Evolutionary conservation across 2,888 invertebrate genomes (phyloP), one percentile per base, ranked within the genome.

Genomic region (Linnaemya vulpina): DNA sequence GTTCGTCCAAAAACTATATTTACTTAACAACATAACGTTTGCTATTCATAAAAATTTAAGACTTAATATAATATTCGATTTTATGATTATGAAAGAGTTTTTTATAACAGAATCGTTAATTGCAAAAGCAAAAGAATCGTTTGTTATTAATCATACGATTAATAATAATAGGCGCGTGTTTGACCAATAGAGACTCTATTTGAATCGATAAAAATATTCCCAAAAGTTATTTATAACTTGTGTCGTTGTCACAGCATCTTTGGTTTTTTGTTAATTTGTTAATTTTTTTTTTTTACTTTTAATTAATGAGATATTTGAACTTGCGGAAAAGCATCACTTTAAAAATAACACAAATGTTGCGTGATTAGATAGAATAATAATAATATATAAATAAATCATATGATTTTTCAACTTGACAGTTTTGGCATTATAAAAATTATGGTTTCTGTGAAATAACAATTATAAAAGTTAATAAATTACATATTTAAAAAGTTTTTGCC

Each of bases 371-470:
- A 5, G n/a, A 46, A 46, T 3, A 46, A 46, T 10, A n/a, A 46
- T 15, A n/a, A n/a, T n/a, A n/a, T n/a, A n/a, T n/a, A 49, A 49
- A 49, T 49, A 49, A 17, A 49, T 49, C 49, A 49, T 17, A n/a
- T n/a, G n/a, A n/a, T 46, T 46, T 46, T 46, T n/a, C 46, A 46
- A 46, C 46, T 46, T n/a, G 46, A 49, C 49, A 49, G 49, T 49
- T 49, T 17, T 49, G 49, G 17, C 49, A 49, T 46, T n/a, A 46
- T n/a, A 46, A n/a, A 46, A 53, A 10, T 53, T 53, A 53, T 13
- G 13, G 4, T 53, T 13, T 51, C 15, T 51, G 20, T 20, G 20
- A 20, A 20, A 46, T 46, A n/a, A 3, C 51, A 20, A 51, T 2
- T 20, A 53, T 22, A 53, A 53, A 53, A 53, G 30, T n/a, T 58